Evolutionary conservation across 2,888 invertebrate species (phyloP), one percentile per base, ranked within the genome.

Genomic region (Eilema sororculum): DNA sequence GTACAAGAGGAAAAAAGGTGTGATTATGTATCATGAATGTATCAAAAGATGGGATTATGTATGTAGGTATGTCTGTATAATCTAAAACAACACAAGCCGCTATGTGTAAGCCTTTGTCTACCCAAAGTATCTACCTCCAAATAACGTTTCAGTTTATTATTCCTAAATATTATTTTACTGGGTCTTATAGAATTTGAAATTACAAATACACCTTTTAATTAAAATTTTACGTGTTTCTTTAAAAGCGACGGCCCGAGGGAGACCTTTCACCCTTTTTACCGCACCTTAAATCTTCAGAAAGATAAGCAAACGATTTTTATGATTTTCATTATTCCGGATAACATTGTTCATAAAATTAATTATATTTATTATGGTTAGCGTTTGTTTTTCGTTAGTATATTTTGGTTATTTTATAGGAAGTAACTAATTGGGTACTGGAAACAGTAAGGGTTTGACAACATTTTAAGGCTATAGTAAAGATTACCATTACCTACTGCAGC

Each of bases 251-350:
- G n/a, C 52, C n/a, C 58, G 3, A 16, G 58, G 25, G 25, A 58
- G 20, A 28, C 52, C 52, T 52, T 52, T 52, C 52, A 25, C 16
- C 58, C 58, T 25, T 58, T 58, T 58, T 58, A 58, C 58, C 24
- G 16, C 25, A 28, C 16, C 25, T 58, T 25, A 58, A 58, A 58
- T 58, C 58, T 58, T 58, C 25, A 58, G 25, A 25, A 25, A 25
- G 25, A 58, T 28, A 58, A 58, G 58, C 52, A n/a, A 52, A 52
- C 52, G 52, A 52, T 52, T 52, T 52, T 52, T 52, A 52, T n/a
- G n/a, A 52, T 52, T 52, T 58, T 28, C 25, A 25, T 25, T 25
- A 58, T 58, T 25, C 16, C 12, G 58, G 13, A 58, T 58, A 58
- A 25, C 28, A 58, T 25, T 58, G 25, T 58, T 25, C 12, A 28